Conservation (phyloP, 1,140 invertebrate species). For the Apocrypta bakeri region DNA sequence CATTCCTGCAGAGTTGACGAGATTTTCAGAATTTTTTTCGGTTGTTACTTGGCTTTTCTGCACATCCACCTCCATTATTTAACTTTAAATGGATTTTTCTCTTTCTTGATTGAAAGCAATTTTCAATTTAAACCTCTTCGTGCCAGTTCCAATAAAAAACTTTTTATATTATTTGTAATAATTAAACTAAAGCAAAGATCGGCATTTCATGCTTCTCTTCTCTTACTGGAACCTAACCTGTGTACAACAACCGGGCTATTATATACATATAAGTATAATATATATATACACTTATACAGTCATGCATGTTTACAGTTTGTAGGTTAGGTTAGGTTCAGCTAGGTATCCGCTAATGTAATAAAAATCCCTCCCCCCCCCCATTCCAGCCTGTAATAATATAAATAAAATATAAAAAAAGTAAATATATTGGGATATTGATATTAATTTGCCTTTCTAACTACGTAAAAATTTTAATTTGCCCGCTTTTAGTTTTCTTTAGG, state of each 20-base stretch:
- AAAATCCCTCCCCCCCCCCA: no score
- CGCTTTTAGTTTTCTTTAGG: no score
- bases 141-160: slow-evolving; percentile 15
- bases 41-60: not conserved
- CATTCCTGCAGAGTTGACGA: slow-evolving; percentile 6
- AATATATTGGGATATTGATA: no score
- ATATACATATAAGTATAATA: no score
- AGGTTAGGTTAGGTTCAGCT: slow-evolving; percentile 27
- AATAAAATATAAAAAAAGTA: no score
- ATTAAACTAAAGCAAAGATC: not conserved
- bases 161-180: slow-evolving; percentile 3
- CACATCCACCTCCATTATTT: slow-evolving; percentile 27
- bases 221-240: not conserved
- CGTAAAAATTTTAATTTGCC: no score
- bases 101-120: not conserved
- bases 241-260: no score
- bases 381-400: no score
- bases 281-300: slow-evolving; percentile 2
- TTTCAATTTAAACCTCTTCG: not conserved
- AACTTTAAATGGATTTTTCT: slow-evolving; percentile 4
- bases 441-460: no score
- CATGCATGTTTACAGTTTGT: slow-evolving; percentile 40
- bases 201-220: not conserved
- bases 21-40: slow-evolving; percentile 2
- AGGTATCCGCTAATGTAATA: not conserved